Percentiles rank a stretch among this genome's conserved stretches.
These are phyloP conservation scores for Eupithecia exiguata DNA, from an alignment of 2,888 invertebrate species.

Conservation along the genomic window DNA sequence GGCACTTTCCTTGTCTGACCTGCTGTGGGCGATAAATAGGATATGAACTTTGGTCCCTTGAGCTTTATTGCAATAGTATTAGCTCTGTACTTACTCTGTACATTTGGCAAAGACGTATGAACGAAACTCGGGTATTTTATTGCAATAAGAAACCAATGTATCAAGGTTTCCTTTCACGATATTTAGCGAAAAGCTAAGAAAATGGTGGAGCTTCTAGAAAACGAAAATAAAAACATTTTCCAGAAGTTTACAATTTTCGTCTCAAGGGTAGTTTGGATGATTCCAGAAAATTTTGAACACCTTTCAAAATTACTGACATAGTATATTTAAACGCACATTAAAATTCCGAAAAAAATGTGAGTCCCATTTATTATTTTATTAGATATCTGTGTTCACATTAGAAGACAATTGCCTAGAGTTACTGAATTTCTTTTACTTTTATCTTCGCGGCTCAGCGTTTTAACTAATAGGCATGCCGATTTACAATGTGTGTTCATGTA, in stretches of 20 bases:
- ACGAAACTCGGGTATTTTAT: constrained; percentile 6
- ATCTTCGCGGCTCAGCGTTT: constrained; percentile 29
- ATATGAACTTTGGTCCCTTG: constrained; percentile 30
- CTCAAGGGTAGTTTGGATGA: neutral
- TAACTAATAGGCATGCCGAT: constrained; percentile 14
- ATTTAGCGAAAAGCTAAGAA: neutral
- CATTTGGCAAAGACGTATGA: constrained; percentile 19
- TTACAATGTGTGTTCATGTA: neutral
- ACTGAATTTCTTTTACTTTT: constrained; percentile 37
- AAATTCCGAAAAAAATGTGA: neutral
- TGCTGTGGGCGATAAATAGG: constrained; percentile 33
- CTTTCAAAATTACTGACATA: neutral
- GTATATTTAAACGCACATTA: neutral
- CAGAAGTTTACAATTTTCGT: neutral
- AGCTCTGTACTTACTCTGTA: constrained; percentile 22
- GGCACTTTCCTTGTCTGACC: constrained; percentile 44
- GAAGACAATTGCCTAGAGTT: constrained; percentile 25
- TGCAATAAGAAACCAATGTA: neutral
- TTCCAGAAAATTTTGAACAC: neutral
- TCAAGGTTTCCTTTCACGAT: neutral
- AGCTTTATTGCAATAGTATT: constrained; percentile 41
- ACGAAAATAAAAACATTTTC: neutral
- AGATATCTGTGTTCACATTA: neutral
- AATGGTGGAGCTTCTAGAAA: neutral
- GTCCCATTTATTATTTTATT: neutral